A percentile compares a stretch with the other conserved stretches of the same genome.
phyloP scores from a whole-genome alignment of 2,888 invertebrate species.

The Prosapia bicincta region DNA sequence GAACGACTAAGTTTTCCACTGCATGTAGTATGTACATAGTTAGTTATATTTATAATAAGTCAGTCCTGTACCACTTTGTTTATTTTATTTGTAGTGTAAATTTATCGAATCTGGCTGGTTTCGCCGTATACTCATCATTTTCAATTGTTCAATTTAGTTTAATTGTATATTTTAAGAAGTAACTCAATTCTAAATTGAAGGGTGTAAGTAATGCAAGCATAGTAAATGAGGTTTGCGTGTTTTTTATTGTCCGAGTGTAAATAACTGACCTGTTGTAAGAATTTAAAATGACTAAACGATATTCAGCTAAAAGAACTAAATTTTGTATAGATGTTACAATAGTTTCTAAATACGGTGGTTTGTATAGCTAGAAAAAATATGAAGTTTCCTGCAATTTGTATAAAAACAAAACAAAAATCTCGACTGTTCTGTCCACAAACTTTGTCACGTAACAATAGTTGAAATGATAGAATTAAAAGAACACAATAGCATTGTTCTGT shows the following conservation, averaged over 20 bases:
- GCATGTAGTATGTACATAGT: slow-evolving; percentile 35
- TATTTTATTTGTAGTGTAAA: slow-evolving; percentile 14
- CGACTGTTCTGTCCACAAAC: too few relatives aligned
- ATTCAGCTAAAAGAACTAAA: not conserved
- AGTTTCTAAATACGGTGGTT: not conserved
- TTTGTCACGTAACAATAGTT: too few relatives aligned
- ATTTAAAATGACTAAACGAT: not conserved
- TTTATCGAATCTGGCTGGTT: slow-evolving; percentile 35
- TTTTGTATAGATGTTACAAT: not conserved
- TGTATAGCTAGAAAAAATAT: not conserved
- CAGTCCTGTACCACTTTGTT: slow-evolving; percentile 8
- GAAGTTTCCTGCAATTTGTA: too few relatives aligned
- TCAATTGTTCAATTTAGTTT: slow-evolving; percentile 11
- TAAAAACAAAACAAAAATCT: too few relatives aligned
- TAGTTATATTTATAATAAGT: slow-evolving; percentile 17
- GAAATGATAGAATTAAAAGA: too few relatives aligned
- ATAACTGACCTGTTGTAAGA: slow-evolving; percentile 2
- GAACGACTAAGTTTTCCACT: slow-evolving; percentile 35
- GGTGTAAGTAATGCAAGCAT: slow-evolving; percentile 13
- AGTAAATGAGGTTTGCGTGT: slow-evolving; percentile 1
- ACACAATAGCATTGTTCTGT: too few relatives aligned
- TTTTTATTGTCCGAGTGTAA: slow-evolving; percentile 10
- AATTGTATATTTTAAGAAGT: slow-evolving; percentile 25
- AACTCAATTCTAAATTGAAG: slow-evolving; percentile 24
- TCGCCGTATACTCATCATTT: slow-evolving; percentile 21